Base-by-base conservation (phyloP, 2,888 invertebrate genomes). In the Azorinus chamasolen region DNA sequence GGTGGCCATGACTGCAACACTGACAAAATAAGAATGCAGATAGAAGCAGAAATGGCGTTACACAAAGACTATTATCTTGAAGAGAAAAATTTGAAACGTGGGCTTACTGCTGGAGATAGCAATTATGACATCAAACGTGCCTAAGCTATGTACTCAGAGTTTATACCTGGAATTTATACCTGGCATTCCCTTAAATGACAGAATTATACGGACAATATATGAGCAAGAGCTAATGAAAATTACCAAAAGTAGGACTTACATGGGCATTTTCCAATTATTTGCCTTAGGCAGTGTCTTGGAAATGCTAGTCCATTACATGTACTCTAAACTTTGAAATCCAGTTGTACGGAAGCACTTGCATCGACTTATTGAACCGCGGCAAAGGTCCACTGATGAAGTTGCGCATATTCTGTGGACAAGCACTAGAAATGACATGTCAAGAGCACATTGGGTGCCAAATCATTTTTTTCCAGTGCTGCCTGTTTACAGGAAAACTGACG, bases 21-120 rank as follows among this genome's bases (percentile, higher is more conserved):
- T 55, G 46, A 45, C 6, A 71, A 81, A 66, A 55, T 70, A 14
- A 64, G 77, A 50, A 39, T 73, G 5, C 24, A 66, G 14, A 74
- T 80, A 14, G 41, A 71, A 8, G 14, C 61, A 20, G 81, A 81
- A 41, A 58, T 59, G 14, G 57, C 41, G 4, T 10, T 54, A 14
- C 45, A 75, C 58, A 57, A 65, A 32, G 32, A 50, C 12, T 50
- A n/a, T 6, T 73, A 81, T 39, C 37, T 77, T 8, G 32, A 64
- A 22, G 20, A 73, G 18, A 24, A 54, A 8, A 66, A 25, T 57
- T 27, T 81, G 10, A 8, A n/a, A 2, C 24, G 25, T 10, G 74
- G 68, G 2, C 54, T 45, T n/a, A 37, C 16, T 14, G 16, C 14
- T 39, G 24, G 10, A 50, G 51, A 18, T 27, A 27, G 16, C 2